Base-by-base conservation (phyloP, 1,140 invertebrate species). In the Ephestia elutella region DNA sequence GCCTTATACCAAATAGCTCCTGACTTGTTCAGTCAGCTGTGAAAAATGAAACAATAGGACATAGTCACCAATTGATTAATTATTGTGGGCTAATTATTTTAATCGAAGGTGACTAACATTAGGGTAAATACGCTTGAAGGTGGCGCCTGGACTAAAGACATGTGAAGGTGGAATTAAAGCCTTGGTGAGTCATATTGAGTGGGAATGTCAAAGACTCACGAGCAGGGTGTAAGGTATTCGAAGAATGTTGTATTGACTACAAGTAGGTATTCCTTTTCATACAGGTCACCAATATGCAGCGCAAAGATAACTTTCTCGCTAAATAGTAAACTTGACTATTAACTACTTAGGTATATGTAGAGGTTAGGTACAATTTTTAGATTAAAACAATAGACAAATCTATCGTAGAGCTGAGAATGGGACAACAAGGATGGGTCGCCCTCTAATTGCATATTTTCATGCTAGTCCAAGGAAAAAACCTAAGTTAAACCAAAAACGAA, bases 191-290 rank as follows among this genome's bases (percentile, higher is more conserved):
- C 58, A 60, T 61, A 71, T 64, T 65, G 62, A 65, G 30, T 57
- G 59, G 70, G 74, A 75, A 78, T 80, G 75, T 63, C 60, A 60
- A 58, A 62, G 58, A 25, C 62, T 65, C 73, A 75, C 75, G 75
- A 75, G 57, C 35, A 38, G 15, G 38, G 38, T 3, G n/a, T 44
- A 15, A 44, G 38, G 38, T 3, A 15, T 15, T 44, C 7, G 2
- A 44, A 44, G 38, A 4, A 15, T 44, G 38, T 4, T 44, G 32
- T 17, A 44, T 32, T 7, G 38, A 44, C 3, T 44, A 13, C 4
- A 15, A 44, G 38, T 15, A 44, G 5, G 5, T 15, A 44, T 4
- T 1, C 38, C 2, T n/a, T n/a, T 10, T 44, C 5, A 38, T 38
- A 11, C 11, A 38, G 11, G 8, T 38, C n/a, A n/a, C n/a, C n/a